Percentiles rank a stretch among this genome's conserved stretches.
phyloP scores from a whole-genome alignment of 1,140 invertebrate genomes.

The Bombus balteatus region DNA sequence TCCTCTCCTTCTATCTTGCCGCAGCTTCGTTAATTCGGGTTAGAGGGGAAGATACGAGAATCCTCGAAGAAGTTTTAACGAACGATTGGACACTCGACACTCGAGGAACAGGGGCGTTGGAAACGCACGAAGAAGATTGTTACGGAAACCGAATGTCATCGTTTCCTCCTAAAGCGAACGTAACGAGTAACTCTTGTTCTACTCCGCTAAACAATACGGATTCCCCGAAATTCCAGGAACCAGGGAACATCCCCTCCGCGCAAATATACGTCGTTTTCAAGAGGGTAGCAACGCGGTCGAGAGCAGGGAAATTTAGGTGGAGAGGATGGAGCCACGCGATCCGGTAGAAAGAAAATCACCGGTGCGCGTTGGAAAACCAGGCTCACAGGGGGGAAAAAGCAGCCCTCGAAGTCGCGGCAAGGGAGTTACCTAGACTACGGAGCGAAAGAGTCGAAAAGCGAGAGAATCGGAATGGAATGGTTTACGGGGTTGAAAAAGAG shows the following conservation, averaged over 20 bases:
- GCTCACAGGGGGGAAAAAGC: slow-evolving; percentile 48
- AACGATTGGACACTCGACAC: slow-evolving; percentile 53
- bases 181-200: slow-evolving; percentile 48
- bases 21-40: slow-evolving; percentile 7
- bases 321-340: background rate
- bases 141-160: slow-evolving; percentile 11
- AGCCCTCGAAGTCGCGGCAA: slow-evolving; percentile 50
- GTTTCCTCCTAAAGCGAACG: background rate
- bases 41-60: slow-evolving; percentile 14
- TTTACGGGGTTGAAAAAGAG: background rate
- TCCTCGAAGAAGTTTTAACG: slow-evolving; percentile 66
- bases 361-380: slow-evolving; percentile 55
- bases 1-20: background rate
- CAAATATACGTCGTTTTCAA: slow-evolving; percentile 30
- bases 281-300: background rate
- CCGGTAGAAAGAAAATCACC: slow-evolving; percentile 33
- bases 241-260: slow-evolving; percentile 17
- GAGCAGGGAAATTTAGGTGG: background rate
- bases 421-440: slow-evolving; percentile 78
- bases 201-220: slow-evolving; percentile 39
- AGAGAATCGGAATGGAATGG: slow-evolving; percentile 4
- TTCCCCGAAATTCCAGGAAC: slow-evolving; percentile 32
- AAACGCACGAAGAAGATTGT: background rate
- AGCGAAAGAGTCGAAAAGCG: slow-evolving; percentile 26
- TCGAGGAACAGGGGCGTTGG: no score